Evolutionary conservation across 2,888 invertebrate species (phyloP).

Genomic region (Liopterus haemorrhoidalis): DNA sequence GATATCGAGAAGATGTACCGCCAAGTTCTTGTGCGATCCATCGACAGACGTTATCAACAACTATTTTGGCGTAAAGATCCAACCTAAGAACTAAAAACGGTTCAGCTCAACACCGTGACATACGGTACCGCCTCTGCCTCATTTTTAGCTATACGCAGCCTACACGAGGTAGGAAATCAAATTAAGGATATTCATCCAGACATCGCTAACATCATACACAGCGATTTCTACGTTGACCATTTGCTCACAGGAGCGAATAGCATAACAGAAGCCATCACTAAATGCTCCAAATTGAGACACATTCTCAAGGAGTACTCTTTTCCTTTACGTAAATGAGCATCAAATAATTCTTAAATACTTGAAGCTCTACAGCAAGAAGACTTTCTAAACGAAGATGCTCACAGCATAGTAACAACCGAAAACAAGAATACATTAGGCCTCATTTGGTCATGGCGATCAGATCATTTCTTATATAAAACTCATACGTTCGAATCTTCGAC

Average conservation of each 20-base stretch:
- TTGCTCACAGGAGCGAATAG: background rate
- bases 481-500: conserved; percentile 30
- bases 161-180: background rate
- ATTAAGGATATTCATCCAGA: background rate
- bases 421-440: conserved; percentile 18
- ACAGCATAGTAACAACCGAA: conserved; percentile 6
- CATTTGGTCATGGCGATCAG: conserved; percentile 11
- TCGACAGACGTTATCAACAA: background rate
- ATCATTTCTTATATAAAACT: conserved; percentile 14
- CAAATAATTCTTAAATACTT: background rate
- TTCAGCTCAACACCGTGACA: background rate
- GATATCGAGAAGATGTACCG: background rate
- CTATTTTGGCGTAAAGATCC: background rate
- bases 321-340: conserved; percentile 7
- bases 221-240: conserved; percentile 1
- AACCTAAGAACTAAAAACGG: background rate
- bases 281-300: background rate
- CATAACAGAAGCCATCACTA: background rate
- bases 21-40: background rate
- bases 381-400: background rate
- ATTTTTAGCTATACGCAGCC: background rate
- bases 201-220: background rate
- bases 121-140: background rate
- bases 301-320: conserved; percentile 10
- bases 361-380: background rate